These are phyloP conservation scores for Myopa tessellatipennis DNA, from an alignment of 2,888 invertebrate species.

Conservation along the genomic window DNA sequence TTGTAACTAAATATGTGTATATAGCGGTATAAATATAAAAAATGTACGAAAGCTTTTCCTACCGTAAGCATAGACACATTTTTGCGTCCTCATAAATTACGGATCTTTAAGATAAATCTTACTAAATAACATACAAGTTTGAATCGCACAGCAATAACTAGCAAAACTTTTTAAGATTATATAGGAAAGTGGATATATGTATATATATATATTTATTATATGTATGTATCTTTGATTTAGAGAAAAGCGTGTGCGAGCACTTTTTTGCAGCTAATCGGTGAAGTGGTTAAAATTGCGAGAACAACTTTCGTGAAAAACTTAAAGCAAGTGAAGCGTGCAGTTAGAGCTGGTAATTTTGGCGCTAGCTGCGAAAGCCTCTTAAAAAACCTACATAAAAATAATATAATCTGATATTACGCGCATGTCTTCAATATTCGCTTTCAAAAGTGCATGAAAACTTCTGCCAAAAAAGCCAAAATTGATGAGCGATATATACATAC, in stretches of 20 bases:
- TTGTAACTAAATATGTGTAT: no score
- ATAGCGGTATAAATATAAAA: no score
- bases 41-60: constrained; percentile 14
- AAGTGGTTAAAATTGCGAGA: no score
- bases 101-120: neutral
- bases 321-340: neutral
- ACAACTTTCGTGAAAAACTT: no score
- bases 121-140: neutral
- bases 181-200: neutral
- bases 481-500: neutral
- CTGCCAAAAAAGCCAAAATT: no score
- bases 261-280: no score
- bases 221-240: neutral
- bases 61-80: neutral
- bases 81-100: neutral
- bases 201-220: constrained; percentile 1
- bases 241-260: neutral
- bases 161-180: neutral
- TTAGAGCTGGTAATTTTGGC: neutral
- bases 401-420: neutral
- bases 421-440: neutral
- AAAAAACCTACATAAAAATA: neutral
- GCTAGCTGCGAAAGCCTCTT: neutral
- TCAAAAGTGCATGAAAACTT: neutral
- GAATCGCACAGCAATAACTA: neutral